phyloP scores from a whole-genome alignment of 2,113 vertebrate species.

The Camelus dromedarius region DNA sequence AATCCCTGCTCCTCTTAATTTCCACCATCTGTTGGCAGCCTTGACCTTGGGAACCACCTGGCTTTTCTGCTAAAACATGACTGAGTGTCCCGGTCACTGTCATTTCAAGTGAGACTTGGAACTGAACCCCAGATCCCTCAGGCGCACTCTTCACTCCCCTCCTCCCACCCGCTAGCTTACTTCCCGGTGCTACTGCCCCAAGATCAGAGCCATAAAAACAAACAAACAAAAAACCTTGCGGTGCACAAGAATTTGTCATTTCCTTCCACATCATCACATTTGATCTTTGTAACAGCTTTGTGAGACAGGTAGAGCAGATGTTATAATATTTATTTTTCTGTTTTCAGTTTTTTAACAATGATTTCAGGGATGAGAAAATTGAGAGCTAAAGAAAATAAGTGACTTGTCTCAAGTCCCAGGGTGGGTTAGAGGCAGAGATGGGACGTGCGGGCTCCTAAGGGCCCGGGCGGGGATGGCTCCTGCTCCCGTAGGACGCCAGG shows the following conservation, averaged over 20 bases:
- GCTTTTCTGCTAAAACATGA: background rate
- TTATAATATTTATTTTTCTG: background rate
- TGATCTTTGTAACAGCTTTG: background rate
- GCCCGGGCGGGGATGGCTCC: background rate
- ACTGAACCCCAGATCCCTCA: background rate
- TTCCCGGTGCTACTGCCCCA: background rate
- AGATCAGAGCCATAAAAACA: background rate
- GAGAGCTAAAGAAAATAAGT: background rate
- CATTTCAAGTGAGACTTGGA: conserved; percentile 8
- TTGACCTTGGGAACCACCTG: background rate
- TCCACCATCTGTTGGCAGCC: background rate
- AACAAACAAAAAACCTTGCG: too few species aligned
- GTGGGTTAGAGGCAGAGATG: background rate
- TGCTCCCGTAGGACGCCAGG: background rate
- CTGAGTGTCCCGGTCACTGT: background rate
- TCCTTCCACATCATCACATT: background rate
- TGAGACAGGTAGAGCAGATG: background rate
- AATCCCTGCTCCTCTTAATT: background rate
- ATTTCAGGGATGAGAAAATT: conserved; percentile 8
- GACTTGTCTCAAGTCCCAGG: background rate
- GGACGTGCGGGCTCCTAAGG: background rate
- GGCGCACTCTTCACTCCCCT: background rate
- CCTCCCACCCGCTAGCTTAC: background rate
- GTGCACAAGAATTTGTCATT: background rate
- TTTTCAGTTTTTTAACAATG: background rate